Evolutionary conservation across 2,797 vertebrate species (phyloP).

Genomic region (Chromis chromis): DNA sequence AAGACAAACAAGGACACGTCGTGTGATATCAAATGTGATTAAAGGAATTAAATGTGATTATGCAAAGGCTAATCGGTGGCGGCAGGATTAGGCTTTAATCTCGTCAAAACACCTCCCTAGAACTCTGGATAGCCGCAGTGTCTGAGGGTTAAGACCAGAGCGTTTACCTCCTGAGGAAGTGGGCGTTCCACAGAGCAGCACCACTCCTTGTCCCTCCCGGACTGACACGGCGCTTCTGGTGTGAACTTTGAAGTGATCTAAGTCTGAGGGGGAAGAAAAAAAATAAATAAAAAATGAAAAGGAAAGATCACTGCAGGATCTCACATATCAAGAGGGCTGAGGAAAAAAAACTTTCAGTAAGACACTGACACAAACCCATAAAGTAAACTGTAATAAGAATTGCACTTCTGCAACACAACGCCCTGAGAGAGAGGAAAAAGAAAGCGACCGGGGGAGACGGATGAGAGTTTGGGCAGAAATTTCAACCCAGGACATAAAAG

Average conservation of each 20-base stretch:
- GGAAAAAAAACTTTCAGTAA: conserved; percentile 56
- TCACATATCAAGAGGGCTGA: conserved; percentile 44
- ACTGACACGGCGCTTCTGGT: conserved; percentile 92
- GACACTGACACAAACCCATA: conserved; percentile 51
- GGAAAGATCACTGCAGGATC: conserved; percentile 44
- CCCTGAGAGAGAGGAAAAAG: conserved; percentile 27
- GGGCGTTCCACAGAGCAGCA: conserved; percentile 92
- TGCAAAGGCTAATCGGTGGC: conserved; percentile 5
- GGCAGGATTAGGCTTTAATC: conserved; percentile 9
- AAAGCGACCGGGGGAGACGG: not conserved
- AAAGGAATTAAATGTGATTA: conserved; percentile 22
- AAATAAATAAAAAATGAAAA: conserved; percentile 19
- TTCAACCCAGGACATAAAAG: not conserved
- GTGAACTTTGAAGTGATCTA: conserved; percentile 90
- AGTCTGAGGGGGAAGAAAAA: conserved; percentile 78
- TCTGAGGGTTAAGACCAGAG: not conserved
- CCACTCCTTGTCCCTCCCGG: conserved; percentile 95
- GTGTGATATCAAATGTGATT: conserved; percentile 16
- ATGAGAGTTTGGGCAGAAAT: conserved; percentile 11
- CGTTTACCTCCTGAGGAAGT: conserved; percentile 91
- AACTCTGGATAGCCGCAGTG: not conserved
- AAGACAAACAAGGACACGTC: conserved; percentile 43
- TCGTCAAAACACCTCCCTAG: not conserved
- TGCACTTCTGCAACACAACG: conserved; percentile 24
- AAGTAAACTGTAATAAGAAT: conserved; percentile 57